Evolutionary conservation across 2,888 invertebrate genomes (phyloP), one percentile per base, ranked within the genome.

Genomic region (Fabriciana adippe): DNA sequence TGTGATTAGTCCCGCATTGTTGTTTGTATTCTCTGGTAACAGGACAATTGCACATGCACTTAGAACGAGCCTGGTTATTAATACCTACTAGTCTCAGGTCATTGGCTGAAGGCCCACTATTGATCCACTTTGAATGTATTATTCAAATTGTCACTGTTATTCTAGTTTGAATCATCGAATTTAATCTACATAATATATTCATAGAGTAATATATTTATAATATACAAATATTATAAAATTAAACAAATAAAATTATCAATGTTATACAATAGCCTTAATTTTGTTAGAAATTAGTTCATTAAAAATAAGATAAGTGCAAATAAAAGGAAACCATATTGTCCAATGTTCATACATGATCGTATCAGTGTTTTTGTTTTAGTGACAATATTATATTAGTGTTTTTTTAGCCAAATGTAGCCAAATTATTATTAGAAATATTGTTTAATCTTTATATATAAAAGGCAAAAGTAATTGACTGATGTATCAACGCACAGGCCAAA

Each of bases 1-100:
- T 84, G 85, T 86, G 87, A 90, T 88, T 88, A 87, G 83, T 78
- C 81, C 81, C 81, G 82, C 85, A 85, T 87, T 90, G 89, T 90
- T 89, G 89, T 90, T 89, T 89, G 88, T 79, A 75, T 76, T 76
- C 79, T 78, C 79, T 68, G 74, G 80, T 83, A 85, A 86, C 85
- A 80, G 84, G 83, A 81, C 86, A 83, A 85, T 85, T 88, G 86
- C 85, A 82, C 82, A 79, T 84, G 85, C 86, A 83, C 79, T 85
- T 80, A 81, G 82, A 65, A 59, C 59, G 64, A 67, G 63, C 67
- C 75, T 70, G 75, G 79, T 77, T 80, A 79, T 79, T 82, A 79
- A 78, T 77, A 77, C 74, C 78, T 72, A 76, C 64, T 65, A 67
- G 31, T 56, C 57, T 59, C 55, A 66, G 73, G 74, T 75, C 75